Conservation (phyloP, 1,140 invertebrate genomes). For the Chlorops oryzae region DNA sequence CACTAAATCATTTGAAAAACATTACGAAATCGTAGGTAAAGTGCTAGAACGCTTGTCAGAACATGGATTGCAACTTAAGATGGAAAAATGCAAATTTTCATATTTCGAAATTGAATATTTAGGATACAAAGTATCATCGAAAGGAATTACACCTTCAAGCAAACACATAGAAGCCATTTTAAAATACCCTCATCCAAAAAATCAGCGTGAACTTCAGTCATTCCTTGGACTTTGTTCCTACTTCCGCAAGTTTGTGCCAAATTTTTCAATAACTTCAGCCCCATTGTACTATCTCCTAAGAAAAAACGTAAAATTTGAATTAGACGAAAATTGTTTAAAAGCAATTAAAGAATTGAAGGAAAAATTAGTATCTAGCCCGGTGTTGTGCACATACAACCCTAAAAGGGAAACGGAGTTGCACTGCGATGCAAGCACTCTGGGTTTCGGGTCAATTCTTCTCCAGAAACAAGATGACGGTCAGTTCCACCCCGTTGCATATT, state of each 20-base stretch:
- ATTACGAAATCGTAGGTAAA: no score
- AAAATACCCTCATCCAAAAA: conserved; percentile 1
- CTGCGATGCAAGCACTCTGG: conserved; percentile 26
- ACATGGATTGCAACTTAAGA: no score
- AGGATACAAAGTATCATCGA: conserved; percentile 19
- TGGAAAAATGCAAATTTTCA: conserved; percentile 16
- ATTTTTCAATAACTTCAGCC: not conserved
- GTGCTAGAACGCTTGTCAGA: no score
- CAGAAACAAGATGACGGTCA: conserved; percentile 29
- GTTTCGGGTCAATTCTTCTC: conserved; percentile 33
- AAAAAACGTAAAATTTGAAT: no score
- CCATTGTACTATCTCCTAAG: not conserved
- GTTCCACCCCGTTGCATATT: conserved; percentile 41
- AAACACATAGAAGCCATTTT: not conserved
- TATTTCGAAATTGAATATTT: conserved; percentile 18
- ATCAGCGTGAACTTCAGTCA: not conserved
- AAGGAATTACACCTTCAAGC: conserved; percentile 17
- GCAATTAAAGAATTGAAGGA: no score
- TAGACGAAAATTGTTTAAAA: no score
- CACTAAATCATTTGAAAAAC: no score
- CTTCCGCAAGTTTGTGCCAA: conserved; percentile 5
- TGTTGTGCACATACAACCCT: conserved; percentile 17
- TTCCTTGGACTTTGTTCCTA: no score
- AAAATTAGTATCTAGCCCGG: conserved; percentile 15
- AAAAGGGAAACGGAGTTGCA: conserved; percentile 17